Percentiles rank a stretch among this genome's conserved stretches.
Conservation (phyloP, 1,140 invertebrate species). For the Micrasema longulum region DNA sequence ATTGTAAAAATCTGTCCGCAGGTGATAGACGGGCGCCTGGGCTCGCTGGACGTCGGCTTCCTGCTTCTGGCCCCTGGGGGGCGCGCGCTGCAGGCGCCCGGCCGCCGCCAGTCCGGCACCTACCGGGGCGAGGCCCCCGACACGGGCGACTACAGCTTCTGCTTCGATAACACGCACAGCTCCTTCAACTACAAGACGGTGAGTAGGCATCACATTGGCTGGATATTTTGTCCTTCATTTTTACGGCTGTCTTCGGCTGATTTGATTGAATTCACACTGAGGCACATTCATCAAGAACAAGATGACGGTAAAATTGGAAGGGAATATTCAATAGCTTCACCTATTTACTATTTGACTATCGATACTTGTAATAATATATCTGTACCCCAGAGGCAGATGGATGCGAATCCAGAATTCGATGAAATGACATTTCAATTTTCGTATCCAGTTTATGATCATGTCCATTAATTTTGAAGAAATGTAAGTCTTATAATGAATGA, state of each 20-base stretch:
- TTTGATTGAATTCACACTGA: too few relatives aligned
- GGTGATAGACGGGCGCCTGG: conserved; percentile 81
- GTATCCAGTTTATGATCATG: too few relatives aligned
- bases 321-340: too few relatives aligned
- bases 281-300: too few relatives aligned
- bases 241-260: background rate
- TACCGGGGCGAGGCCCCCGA: conserved; percentile 70
- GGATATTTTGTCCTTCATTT: background rate
- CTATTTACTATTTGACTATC: too few relatives aligned
- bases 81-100: conserved; percentile 74
- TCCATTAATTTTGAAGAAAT: too few relatives aligned
- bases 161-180: conserved; percentile 87
- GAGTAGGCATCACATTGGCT: background rate
- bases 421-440: too few relatives aligned
- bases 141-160: conserved; percentile 82
- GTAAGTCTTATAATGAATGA: too few relatives aligned
- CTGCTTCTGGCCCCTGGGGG: conserved; percentile 74
- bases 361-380: too few relatives aligned
- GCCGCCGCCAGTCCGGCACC: conserved; percentile 77
- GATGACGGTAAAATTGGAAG: too few relatives aligned
- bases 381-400: too few relatives aligned
- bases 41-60: conserved; percentile 84
- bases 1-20: conserved; percentile 55
- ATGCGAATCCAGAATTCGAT: too few relatives aligned
- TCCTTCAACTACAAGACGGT: conserved; percentile 83